Base-by-base conservation (phyloP, 2,797 vertebrate genomes). In the Xiphophorus birchmanni region DNA sequence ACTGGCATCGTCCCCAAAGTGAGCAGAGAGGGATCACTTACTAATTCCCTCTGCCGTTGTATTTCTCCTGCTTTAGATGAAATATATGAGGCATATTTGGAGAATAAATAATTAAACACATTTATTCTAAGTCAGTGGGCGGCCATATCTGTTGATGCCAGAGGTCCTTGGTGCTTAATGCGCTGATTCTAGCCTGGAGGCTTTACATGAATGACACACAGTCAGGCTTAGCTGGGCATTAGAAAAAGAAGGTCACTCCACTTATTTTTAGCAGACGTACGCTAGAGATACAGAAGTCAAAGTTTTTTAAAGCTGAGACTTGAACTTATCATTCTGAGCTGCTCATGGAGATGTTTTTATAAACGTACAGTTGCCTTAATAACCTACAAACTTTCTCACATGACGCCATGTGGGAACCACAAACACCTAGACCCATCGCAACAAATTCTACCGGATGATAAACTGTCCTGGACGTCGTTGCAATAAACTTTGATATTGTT, bases 211-310 rank as follows among this genome's bases (percentile, higher is more conserved):
- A 78, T 79, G 71, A 82, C 72, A 79, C 52, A 77, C 74, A 75
- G 73, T 37, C 2, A 2, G 29, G 77, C 35, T 63, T 37, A 63
- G 60, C 75, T 26, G 26, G 4, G 37, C 42, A 26, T 45, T 45
- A 18, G 21, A 17, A 56, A 63, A 78, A 47, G 29, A 75, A 69
- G 73, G 47, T 32, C 56, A 71, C 44, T 47, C 35, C 26, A 26
- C 72, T 73, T 77, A 76, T 86, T 75, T 87, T 76, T 79, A 84
- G 50, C 35, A 37, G 18, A 32, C 37, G 29, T 21, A 47, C 77
- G 58, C 5, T 15, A 50, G 56, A 63, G 56, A 74, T n/a, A 44
- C 37, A 73, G 71, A 65, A 40, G 29, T 11, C 37, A 56, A 54
- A 12, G 35, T 42, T 50, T 58, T 23, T 18, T 29, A 74, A 48